Conservation (phyloP, 2,888 invertebrate species). For the Cataglyphis cursor region DNA sequence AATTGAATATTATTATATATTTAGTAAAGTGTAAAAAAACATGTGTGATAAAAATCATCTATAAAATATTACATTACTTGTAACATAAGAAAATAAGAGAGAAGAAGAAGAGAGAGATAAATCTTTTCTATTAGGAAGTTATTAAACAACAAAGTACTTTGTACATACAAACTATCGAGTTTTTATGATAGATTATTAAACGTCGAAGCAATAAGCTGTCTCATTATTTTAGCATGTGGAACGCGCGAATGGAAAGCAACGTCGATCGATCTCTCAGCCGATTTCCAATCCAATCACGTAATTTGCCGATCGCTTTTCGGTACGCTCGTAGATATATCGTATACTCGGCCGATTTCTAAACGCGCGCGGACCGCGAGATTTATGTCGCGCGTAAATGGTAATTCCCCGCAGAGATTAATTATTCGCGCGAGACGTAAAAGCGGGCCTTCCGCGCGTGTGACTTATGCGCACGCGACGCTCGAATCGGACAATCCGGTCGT, state of each 20-base stretch:
- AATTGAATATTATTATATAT: not conserved
- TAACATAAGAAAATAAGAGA: not conserved
- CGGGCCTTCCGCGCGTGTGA: slow-evolving; percentile 28
- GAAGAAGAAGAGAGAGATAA: not conserved
- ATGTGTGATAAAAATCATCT: not conserved
- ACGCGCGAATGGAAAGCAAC: slow-evolving; percentile 52
- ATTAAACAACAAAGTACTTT: slow-evolving; percentile 15
- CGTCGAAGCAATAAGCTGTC: slow-evolving; percentile 34
- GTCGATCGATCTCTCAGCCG: slow-evolving; percentile 45
- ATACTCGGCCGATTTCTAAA: slow-evolving; percentile 45
- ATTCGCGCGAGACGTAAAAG: slow-evolving; percentile 26
- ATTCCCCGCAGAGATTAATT: slow-evolving; percentile 54
- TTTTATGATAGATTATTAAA: slow-evolving; percentile 39
- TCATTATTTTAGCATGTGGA: slow-evolving; percentile 32
- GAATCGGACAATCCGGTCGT: slow-evolving; percentile 44
- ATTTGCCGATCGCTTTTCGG: slow-evolving; percentile 56
- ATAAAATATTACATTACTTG: not conserved
- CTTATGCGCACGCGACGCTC: slow-evolving; percentile 34
- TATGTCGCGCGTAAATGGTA: slow-evolving; percentile 55
- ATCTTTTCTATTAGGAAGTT: slow-evolving; percentile 15
- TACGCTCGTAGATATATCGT: slow-evolving; percentile 7
- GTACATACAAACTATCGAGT: not conserved
- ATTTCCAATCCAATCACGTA: slow-evolving; percentile 53
- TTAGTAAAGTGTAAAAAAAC: not conserved
- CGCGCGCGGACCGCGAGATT: slow-evolving; percentile 23